A percentile compares a stretch with the other conserved stretches of the same genome.
Evolutionary conservation across 2,797 vertebrate genomes (phyloP).

Genomic region (Coranthus polyacanthus): DNA sequence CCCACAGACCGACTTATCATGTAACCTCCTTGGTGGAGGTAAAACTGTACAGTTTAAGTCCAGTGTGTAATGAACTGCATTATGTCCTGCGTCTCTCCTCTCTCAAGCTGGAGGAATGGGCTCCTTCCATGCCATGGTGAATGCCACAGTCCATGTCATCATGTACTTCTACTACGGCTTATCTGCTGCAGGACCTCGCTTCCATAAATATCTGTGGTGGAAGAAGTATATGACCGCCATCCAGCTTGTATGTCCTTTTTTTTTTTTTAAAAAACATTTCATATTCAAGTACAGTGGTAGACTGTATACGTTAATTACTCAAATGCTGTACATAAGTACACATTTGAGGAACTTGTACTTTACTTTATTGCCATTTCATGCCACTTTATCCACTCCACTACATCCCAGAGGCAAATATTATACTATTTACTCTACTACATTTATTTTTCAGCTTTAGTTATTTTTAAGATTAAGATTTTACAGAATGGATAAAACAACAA

Average conservation of each 20-base stretch:
- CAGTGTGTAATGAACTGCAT: not conserved
- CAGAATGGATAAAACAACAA: too few relatives aligned
- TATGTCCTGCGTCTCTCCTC: not conserved
- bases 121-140: slow-evolving; percentile 96
- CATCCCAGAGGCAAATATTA: too few relatives aligned
- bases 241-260: slow-evolving; percentile 90
- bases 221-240: slow-evolving; percentile 99
- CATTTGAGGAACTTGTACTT: not conserved
- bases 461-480: too few relatives aligned
- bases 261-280: not conserved
- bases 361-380: too few relatives aligned
- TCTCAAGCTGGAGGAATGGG: slow-evolving; percentile 91
- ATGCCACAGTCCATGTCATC: slow-evolving; percentile 92
- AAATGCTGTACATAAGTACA: too few relatives aligned
- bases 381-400: too few relatives aligned
- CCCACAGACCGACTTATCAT: too few relatives aligned
- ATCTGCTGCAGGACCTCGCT: slow-evolving; percentile 93
- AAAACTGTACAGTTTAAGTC: not conserved
- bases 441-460: too few relatives aligned
- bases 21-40: too few relatives aligned
- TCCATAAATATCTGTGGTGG: slow-evolving; percentile 98
- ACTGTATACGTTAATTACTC: too few relatives aligned
- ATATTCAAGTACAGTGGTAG: too few relatives aligned
- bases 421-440: too few relatives aligned
- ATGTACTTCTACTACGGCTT: slow-evolving; percentile 98